Conservation (phyloP, 2,797 vertebrate species). For the Mastacembelus armatus region DNA sequence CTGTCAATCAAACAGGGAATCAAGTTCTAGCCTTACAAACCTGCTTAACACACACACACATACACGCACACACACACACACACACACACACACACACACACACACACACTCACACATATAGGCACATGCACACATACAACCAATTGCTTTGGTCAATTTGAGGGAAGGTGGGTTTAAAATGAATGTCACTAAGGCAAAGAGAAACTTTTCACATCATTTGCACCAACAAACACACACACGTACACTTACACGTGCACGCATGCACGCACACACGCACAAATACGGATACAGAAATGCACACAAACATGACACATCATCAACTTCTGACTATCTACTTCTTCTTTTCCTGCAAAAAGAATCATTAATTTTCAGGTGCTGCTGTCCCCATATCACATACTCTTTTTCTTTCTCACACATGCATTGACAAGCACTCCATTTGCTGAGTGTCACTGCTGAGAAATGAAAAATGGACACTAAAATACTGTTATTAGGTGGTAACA, state of each 20-base stretch:
- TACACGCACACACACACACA: slow-evolving; percentile 9
- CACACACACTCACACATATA: background rate
- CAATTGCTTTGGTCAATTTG: slow-evolving; percentile 28
- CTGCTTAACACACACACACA: slow-evolving; percentile 13
- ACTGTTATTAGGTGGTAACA: slow-evolving; percentile 25
- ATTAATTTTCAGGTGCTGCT: slow-evolving; percentile 67
- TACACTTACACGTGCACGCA: slow-evolving; percentile 7
- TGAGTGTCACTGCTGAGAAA: slow-evolving; percentile 28
- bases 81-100: slow-evolving; percentile 5
- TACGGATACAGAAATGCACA: slow-evolving; percentile 22
- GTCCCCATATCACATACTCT: slow-evolving; percentile 48
- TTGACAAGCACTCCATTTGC: slow-evolving; percentile 55
- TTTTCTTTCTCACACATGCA: slow-evolving; percentile 29
- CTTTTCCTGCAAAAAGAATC: slow-evolving; percentile 55
- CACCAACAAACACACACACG: background rate
- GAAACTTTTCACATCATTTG: slow-evolving; percentile 42
- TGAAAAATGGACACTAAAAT: slow-evolving; percentile 24
- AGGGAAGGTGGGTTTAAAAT: slow-evolving; percentile 44
- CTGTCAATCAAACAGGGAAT: slow-evolving; percentile 60
- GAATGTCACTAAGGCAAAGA: slow-evolving; percentile 27
- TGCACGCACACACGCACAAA: slow-evolving; percentile 7
- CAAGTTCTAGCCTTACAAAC: slow-evolving; percentile 51
- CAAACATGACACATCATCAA: slow-evolving; percentile 48
- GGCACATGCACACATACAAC: background rate
- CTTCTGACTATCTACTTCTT: slow-evolving; percentile 44